phyloP scores from a whole-genome alignment of 2,113 vertebrate species.

The Pongo pygmaeus region DNA sequence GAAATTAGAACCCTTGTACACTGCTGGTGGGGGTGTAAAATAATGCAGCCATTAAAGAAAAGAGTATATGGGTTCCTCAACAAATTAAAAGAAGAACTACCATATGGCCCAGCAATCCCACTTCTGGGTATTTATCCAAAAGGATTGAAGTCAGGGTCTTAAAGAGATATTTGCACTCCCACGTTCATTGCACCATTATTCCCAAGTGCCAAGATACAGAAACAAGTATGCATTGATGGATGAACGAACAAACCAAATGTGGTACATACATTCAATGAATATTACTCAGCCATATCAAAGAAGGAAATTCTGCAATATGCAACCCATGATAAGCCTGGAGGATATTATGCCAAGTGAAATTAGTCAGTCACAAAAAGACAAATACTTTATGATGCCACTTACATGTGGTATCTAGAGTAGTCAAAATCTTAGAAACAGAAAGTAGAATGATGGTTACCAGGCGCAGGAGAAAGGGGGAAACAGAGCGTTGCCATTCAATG shows the following conservation, averaged over 20 bases:
- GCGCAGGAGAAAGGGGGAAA: not conserved
- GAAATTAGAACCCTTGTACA: rapidly evolving
- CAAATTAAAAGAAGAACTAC: not conserved
- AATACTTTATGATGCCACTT: rapidly evolving
- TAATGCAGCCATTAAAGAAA: not conserved
- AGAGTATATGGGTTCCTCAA: not conserved
- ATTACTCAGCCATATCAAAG: no score
- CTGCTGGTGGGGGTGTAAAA: not conserved
- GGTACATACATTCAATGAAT: rapidly evolving
- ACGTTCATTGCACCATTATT: not conserved
- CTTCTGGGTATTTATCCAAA: not conserved
- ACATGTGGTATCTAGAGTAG: not conserved
- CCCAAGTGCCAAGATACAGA: not conserved
- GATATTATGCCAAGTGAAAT: not conserved
- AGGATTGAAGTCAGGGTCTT: not conserved
- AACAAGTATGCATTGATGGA: rapidly evolving
- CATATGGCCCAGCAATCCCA: not conserved
- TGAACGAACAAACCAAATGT: rapidly evolving
- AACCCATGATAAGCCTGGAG: rapidly evolving
- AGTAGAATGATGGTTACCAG: rapidly evolving
- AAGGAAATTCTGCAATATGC: rapidly evolving
- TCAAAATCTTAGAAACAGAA: not conserved
- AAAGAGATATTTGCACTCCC: not conserved
- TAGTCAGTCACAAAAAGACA: no score
- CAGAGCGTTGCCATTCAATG: rapidly evolving